Percentiles rank a stretch among this genome's conserved stretches.
phyloP scores from a whole-genome alignment of 2,113 vertebrate species.

The Turnix velox region DNA sequence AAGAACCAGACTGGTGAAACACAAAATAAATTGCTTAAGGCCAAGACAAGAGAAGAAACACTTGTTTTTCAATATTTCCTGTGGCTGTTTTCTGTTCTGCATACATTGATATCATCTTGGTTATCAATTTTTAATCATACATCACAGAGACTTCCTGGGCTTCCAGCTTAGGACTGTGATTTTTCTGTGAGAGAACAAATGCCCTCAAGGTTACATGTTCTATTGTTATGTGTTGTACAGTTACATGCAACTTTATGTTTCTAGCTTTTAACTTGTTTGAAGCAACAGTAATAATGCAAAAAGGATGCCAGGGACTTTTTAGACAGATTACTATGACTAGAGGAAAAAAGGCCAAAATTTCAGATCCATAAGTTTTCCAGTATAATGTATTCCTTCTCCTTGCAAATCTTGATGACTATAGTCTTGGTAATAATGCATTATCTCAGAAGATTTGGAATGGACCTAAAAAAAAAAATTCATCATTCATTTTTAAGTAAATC shows the following conservation, averaged over 20 bases:
- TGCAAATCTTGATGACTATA: not conserved
- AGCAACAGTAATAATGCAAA: not conserved
- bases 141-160: not conserved
- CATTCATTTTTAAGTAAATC: not conserved
- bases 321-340: not conserved
- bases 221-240: rapidly evolving
- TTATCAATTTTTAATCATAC: not conserved
- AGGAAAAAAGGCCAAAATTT: not conserved
- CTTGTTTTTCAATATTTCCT: not conserved
- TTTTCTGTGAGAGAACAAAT: not conserved
- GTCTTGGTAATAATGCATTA: not conserved
- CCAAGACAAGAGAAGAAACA: not conserved
- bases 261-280: not conserved
- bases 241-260: not conserved
- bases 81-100: not conserved
- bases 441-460: not conserved
- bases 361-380: not conserved
- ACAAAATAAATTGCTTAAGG: not conserved
- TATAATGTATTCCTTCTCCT: not conserved
- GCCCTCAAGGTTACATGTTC: not conserved
- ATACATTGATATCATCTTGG: rapidly evolving
- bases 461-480: not conserved
- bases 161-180: not conserved
- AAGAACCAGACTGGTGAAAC: not conserved
- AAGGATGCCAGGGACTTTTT: not conserved